Evolutionary conservation across 2,797 vertebrate species (phyloP).

Genomic region (Carduelis carduelis): DNA sequence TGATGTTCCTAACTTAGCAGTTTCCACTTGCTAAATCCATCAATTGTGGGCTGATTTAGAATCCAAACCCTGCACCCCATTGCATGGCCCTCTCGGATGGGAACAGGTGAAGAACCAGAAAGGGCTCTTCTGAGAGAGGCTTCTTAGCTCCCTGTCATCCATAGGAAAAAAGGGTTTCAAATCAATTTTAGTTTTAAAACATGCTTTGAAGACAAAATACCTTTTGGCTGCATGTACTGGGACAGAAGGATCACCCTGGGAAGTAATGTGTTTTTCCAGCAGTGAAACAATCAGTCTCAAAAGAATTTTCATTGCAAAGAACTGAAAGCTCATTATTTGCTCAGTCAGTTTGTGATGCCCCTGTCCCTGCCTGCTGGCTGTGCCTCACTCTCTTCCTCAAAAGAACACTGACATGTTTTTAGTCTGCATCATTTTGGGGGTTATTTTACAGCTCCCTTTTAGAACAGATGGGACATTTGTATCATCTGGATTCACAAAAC

Average conservation of each 20-base stretch:
- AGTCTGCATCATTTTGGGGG: neutral
- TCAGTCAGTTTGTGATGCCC: neutral
- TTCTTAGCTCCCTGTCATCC: neutral
- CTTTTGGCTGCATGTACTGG: neutral
- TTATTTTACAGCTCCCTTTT: neutral
- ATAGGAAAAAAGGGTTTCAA: neutral
- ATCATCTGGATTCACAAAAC: neutral
- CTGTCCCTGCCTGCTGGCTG: neutral
- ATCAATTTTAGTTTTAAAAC: neutral
- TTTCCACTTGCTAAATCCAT: neutral
- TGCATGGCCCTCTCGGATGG: neutral
- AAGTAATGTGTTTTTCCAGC: neutral
- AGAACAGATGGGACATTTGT: neutral
- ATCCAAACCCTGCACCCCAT: neutral
- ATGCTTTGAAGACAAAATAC: neutral
- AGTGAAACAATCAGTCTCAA: neutral
- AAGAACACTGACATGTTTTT: neutral
- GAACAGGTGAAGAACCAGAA: neutral
- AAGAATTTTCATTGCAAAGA: neutral
- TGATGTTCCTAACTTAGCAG: neutral
- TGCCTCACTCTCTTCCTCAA: neutral
- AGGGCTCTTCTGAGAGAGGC: neutral
- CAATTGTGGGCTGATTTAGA: neutral
- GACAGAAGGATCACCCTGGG: neutral
- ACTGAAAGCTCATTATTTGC: neutral